Percentiles rank a stretch among this genome's conserved stretches.
phyloP scores from a whole-genome alignment of 2,113 vertebrate species.

The Nyctibius bracteatus region DNA sequence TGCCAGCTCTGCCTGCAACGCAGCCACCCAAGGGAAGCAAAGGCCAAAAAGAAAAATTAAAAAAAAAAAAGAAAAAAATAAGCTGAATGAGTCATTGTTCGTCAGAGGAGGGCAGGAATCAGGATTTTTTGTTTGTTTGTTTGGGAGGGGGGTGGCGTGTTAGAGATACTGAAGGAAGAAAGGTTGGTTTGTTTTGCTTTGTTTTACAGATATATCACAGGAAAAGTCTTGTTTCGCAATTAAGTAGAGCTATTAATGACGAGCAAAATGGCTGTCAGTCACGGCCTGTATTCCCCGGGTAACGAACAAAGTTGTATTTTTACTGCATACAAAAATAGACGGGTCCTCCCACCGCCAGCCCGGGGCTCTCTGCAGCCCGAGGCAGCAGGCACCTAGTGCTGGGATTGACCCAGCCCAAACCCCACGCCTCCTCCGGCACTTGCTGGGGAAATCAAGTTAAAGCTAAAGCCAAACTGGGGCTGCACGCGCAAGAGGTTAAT shows the following conservation, averaged over 20 bases:
- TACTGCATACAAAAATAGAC: not conserved
- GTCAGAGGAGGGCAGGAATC: not conserved
- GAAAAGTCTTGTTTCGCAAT: not conserved
- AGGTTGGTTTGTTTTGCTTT: constrained; percentile 34
- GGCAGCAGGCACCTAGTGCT: fast-evolving
- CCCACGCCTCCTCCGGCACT: not conserved
- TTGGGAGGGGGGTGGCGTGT: not conserved
- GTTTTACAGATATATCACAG: constrained; percentile 11
- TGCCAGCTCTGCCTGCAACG: not conserved
- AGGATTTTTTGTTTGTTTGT: not conserved
- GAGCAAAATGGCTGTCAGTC: not conserved
- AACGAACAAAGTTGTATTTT: not conserved
- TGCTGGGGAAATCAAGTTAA: no score
- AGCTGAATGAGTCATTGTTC: constrained; percentile 27
- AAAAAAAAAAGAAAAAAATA: not conserved
- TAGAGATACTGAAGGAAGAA: not conserved
- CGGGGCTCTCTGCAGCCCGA: not conserved
- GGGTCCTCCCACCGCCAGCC: not conserved
- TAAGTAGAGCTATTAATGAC: not conserved
- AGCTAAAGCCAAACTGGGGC: fast-evolving
- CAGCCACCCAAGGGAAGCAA: not conserved
- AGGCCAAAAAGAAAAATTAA: not conserved
- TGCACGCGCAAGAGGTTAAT: fast-evolving
- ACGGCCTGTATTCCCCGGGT: not conserved
- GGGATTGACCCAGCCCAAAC: no score